A percentile compares a stretch with the other conserved stretches of the same genome.
Conservation (phyloP, 2,888 invertebrate genomes). For the Seira ritae region DNA sequence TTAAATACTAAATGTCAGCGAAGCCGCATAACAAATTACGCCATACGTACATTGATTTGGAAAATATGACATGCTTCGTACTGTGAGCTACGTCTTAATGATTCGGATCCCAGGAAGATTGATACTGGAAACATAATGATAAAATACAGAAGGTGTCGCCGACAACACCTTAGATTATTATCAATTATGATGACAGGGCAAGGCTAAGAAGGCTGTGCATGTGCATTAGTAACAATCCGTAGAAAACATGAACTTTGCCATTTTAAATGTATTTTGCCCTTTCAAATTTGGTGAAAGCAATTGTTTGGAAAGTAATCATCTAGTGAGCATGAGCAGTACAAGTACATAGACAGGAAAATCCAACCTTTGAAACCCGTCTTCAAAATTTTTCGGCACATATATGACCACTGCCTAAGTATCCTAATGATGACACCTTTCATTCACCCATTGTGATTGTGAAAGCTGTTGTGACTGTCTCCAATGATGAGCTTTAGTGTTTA, state of each 20-base stretch:
- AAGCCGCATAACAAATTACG: neutral
- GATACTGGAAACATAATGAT: neutral
- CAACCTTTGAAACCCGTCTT: no score
- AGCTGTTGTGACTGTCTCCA: neutral
- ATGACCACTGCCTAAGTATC: neutral
- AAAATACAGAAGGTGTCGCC: neutral
- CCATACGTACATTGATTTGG: neutral
- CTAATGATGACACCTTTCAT: neutral
- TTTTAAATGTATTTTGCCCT: no score
- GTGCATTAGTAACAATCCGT: no score
- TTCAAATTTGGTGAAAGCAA: no score
- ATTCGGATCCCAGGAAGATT: neutral
- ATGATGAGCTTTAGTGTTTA: neutral
- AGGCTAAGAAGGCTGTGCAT: no score
- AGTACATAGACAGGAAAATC: no score
- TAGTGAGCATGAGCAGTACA: no score
- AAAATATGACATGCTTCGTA: no score
- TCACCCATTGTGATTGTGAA: neutral
- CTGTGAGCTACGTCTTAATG: neutral
- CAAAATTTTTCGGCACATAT: neutral
- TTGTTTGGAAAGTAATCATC: no score
- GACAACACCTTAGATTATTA: no score
- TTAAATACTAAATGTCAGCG: neutral
- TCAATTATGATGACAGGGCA: no score
- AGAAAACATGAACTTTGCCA: no score